Conservation (phyloP, 2,797 vertebrate genomes). For the Gymnoscopelus braueri region DNA sequence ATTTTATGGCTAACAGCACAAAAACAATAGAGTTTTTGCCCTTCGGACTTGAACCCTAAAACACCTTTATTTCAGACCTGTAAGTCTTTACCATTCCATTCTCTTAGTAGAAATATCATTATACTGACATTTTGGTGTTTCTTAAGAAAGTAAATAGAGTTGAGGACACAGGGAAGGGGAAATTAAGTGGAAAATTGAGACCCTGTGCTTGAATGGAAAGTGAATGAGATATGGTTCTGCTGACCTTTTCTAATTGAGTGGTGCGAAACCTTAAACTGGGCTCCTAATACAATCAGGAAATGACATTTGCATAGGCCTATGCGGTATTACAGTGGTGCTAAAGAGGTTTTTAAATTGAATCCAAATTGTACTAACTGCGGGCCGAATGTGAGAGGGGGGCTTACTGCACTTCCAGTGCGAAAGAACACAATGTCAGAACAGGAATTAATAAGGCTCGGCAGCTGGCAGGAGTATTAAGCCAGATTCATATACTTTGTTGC, state of each 20-base stretch:
- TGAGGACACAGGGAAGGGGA: constrained; percentile 35
- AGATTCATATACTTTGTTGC: no score
- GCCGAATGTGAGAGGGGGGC: constrained; percentile 32
- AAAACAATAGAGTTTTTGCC: no score
- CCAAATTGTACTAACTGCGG: constrained; percentile 50
- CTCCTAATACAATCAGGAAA: constrained; percentile 44
- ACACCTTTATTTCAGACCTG: no score
- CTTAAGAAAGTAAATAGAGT: constrained; percentile 50
- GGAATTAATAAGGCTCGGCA: background rate
- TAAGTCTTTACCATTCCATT: constrained; percentile 16
- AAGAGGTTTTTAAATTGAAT: constrained; percentile 48
- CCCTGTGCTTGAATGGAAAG: constrained; percentile 41
- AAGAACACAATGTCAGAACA: constrained; percentile 1
- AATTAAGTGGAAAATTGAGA: constrained; percentile 49
- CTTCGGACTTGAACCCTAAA: no score
- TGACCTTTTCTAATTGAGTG: constrained; percentile 80
- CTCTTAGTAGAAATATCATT: constrained; percentile 50
- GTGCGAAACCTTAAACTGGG: constrained; percentile 57
- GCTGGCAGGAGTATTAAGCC: no score
- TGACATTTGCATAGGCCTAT: constrained; percentile 68
- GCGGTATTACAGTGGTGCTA: constrained; percentile 47
- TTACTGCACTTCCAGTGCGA: background rate
- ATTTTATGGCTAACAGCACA: no score
- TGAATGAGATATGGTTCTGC: constrained; percentile 47
- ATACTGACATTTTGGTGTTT: constrained; percentile 59